A percentile compares a stretch with the other conserved stretches of the same genome.
These are phyloP conservation scores for Brenthis daphne DNA, from an alignment of 2,888 invertebrate species.

Conservation along the genomic window DNA sequence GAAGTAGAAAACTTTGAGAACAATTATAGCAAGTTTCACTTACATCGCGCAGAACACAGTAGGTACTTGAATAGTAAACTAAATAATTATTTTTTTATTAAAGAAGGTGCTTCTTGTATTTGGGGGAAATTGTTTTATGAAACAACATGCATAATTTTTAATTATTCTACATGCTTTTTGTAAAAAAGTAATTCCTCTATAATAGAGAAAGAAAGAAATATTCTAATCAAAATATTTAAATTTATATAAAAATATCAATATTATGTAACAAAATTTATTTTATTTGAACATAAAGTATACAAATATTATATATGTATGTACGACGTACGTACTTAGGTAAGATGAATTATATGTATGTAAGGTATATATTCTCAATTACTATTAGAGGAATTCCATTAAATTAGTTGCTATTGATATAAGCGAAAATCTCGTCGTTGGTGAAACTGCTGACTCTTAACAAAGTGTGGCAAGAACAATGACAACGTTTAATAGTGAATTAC, in stretches of 20 bases:
- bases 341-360: too few species aligned
- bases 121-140: background rate
- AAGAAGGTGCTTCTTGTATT: background rate
- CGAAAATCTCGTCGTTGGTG: constrained; percentile 31
- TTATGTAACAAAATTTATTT: too few species aligned
- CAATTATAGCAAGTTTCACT: constrained; percentile 35
- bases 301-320: too few species aligned
- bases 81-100: constrained; percentile 15
- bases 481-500: constrained; percentile 44
- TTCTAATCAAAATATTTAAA: too few species aligned
- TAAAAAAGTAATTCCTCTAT: too few species aligned
- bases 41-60: constrained; percentile 23
- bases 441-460: constrained; percentile 38
- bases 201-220: too few species aligned
- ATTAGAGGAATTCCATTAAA: background rate
- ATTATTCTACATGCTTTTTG: too few species aligned
- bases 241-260: too few species aligned
- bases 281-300: too few species aligned
- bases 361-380: background rate
- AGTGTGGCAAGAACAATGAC: constrained; percentile 41
- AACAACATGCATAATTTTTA: too few species aligned
- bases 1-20: constrained; percentile 38
- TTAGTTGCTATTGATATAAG: constrained; percentile 16
- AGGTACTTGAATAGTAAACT: constrained; percentile 31
- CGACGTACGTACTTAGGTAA: too few species aligned